Evolutionary conservation across 2,113 vertebrate genomes (phyloP), one percentile per base, ranked within the genome.

Genomic region (Atlantisia rogersi): DNA sequence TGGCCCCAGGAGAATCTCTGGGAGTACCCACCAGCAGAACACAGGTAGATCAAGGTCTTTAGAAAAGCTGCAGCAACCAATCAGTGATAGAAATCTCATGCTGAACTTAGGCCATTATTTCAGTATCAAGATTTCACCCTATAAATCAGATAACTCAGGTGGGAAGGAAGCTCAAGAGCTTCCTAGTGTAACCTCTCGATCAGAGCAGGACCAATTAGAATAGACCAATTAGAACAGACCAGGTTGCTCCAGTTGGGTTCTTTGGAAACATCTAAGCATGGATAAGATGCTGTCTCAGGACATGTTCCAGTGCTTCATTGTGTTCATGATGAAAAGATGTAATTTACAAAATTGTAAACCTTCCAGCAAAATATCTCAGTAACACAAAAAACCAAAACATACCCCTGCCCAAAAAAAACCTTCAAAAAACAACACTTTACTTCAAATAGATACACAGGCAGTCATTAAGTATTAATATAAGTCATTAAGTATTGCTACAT

Each of bases 221-320:
- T 10, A 83, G 44, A 44, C 4, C 5, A 29, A n/a, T 83, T 21
- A 86, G 55, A 18, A 53, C 12, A 83, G 44, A 44, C 4, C 5
- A 29, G 0, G 6, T 62, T 69, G 5, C 3, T 55, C 6, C 15
- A 7, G 2, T 0, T 37, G 9, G 5, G 15, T 67, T 14, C 62
- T 14, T 65, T 44, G 19, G 39, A 77, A 80, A 69, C 9, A 1
- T 32, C 18, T 3, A 6, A 29, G 20, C 5, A 7, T 5, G 13
- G 12, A 75, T 14, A 3, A 40, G 16, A 50, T 2, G 0, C 7
- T 46, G 10, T 6, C 4, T 67, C 39, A 65, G 35, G 9, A 81
- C 11, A 1, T 83, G 8, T 32, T 29, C 21, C 31, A 67, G 10
- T 12, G 2, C 3, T 71, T 71, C 11, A 18, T 40, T 62, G 15